These are phyloP conservation scores for Leptarthrus brevirostris DNA, from an alignment of 2,888 invertebrate species.

Conservation along the genomic window DNA sequence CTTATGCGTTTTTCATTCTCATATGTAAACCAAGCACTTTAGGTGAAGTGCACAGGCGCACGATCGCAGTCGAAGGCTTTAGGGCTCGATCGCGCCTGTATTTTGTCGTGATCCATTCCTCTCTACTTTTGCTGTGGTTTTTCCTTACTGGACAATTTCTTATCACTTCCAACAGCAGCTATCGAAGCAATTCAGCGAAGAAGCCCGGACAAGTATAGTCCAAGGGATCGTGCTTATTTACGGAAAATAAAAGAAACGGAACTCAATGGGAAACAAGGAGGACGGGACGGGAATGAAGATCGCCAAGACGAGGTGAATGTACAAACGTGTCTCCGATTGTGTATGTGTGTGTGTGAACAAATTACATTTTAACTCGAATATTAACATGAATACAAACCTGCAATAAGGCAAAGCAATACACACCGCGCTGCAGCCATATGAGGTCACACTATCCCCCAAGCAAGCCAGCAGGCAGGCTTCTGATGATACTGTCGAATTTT, in stretches of 20 bases:
- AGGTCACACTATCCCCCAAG: too few species aligned
- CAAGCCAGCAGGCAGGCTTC: too few species aligned
- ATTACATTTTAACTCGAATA: conserved; percentile 4
- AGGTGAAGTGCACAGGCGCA: background rate
- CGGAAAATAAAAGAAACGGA: background rate
- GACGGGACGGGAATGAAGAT: conserved; percentile 20
- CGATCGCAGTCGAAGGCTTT: background rate
- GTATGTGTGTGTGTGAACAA: conserved; percentile 6
- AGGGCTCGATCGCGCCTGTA: background rate
- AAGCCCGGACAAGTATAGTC: conserved; percentile 4
- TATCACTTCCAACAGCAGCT: conserved; percentile 1
- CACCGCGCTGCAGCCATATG: too few species aligned
- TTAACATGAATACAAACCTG: too few species aligned
- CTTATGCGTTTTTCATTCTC: conserved; percentile 18
- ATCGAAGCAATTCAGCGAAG: conserved; percentile 7
- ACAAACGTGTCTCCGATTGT: background rate
- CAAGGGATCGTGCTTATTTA: conserved; percentile 31
- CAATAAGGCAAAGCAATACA: too few species aligned
- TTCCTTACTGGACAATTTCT: conserved; percentile 11
- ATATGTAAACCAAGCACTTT: background rate
- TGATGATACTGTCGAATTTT: too few species aligned
- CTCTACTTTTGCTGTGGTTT: background rate
- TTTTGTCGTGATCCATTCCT: background rate
- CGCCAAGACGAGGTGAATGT: conserved; percentile 22
- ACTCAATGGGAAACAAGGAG: conserved; percentile 4